Conservation (phyloP, 1,140 invertebrate species). For the Drosophila repletoides region DNA sequence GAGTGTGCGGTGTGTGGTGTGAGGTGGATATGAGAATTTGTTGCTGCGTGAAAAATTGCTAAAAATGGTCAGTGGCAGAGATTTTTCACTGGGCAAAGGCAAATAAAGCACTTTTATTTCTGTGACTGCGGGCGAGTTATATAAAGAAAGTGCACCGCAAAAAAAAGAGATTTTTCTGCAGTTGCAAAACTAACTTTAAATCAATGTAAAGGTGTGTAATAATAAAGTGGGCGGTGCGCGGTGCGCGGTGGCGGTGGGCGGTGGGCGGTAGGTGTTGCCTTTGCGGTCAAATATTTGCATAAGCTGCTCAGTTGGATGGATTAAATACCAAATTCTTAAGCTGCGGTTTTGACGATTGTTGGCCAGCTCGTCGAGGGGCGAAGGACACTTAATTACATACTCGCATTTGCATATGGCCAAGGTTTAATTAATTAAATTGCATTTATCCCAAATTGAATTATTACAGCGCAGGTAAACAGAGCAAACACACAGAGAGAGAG, state of each 20-base stretch:
- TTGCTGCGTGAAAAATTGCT: neutral
- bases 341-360: constrained; percentile 1
- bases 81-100: too few species aligned
- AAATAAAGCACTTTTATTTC: neutral
- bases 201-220: constrained; percentile 39
- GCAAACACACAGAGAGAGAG: too few species aligned
- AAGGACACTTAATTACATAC: neutral
- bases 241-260: too few species aligned
- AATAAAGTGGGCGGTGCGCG: neutral
- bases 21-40: neutral
- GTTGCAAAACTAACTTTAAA: constrained; percentile 1
- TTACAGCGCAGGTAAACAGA: neutral
- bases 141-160: neutral
- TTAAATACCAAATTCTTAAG: constrained; percentile 23
- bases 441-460: constrained; percentile 24
- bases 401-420: constrained; percentile 38
- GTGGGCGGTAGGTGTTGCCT: neutral
- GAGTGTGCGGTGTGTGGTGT: too few species aligned
- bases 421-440: constrained; percentile 45
- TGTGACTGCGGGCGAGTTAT: neutral
- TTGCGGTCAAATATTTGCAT: constrained; percentile 43
- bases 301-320: constrained; percentile 33
- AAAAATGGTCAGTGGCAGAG: too few species aligned
- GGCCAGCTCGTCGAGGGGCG: neutral
- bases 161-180: neutral